phyloP scores from a whole-genome alignment of 2,888 invertebrate genomes.

The Parthenolecanium corni region DNA sequence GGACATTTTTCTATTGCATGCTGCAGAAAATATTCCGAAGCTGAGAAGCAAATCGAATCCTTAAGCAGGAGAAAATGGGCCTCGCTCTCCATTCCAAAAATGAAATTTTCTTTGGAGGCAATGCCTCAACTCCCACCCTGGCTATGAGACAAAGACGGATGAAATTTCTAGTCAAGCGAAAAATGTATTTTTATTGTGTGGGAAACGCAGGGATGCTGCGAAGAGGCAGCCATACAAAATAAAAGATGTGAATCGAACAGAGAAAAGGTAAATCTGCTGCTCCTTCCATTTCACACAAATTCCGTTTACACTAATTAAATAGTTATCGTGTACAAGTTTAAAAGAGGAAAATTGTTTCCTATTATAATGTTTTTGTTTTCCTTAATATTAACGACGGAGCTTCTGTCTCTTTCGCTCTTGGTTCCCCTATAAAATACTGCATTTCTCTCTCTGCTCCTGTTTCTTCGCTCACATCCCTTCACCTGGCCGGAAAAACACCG shows the following conservation, averaged over 20 bases:
- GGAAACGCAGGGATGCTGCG: not conserved
- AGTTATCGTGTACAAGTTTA: constrained; percentile 16
- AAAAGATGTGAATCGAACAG: no score
- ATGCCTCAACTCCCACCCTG: no score
- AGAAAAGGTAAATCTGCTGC: not conserved
- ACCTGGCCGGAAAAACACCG: not conserved
- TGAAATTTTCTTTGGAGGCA: no score
- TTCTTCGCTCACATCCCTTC: not conserved
- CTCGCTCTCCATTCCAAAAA: no score
- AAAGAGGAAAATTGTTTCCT: constrained; percentile 23
- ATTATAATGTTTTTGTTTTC: constrained; percentile 20
- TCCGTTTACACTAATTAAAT: constrained; percentile 21
- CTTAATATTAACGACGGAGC: constrained; percentile 6
- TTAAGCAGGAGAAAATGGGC: no score
- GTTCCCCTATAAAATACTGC: not conserved
- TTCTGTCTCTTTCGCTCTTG: not conserved
- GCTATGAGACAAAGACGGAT: no score
- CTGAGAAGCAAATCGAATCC: no score
- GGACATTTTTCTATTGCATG: no score
- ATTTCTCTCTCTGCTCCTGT: not conserved
- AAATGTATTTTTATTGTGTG: no score
- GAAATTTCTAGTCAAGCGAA: no score
- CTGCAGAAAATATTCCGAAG: no score
- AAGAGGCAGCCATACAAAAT: not conserved
- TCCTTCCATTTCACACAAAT: constrained; percentile 3